Base-by-base conservation (phyloP, 2,888 invertebrate species). In the Prosopocoilus inquinatus region DNA sequence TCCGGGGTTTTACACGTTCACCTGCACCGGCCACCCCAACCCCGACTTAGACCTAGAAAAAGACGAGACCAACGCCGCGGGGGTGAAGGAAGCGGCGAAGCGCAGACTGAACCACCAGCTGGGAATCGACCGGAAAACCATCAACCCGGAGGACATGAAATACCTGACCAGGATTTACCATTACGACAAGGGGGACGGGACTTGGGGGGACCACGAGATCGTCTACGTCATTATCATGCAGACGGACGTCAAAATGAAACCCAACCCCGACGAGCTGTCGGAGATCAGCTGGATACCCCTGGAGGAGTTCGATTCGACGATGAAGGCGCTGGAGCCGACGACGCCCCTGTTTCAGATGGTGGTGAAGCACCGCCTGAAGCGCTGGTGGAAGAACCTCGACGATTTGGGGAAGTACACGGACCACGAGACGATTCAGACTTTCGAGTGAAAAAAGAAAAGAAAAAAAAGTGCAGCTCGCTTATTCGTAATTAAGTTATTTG, bases 191-290 rank as follows among this genome's bases (percentile, higher is more conserved):
- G 90, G 89, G 3, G 87, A 90, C 70, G 87, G 88, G 13, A 80
- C 82, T 60, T 99, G 94, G 93, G 98, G 97, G 7, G 99, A 99
- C 78, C 95, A 97, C 74, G 99, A 99, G 80, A 90, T 99, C 64
- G 98, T 98, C 78, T 96, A 99, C 78, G 89, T 97, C 51, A 79
- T 98, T 3, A 87, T 98, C 75, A 78, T 94, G 46, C 88, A 91
- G 70, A 87, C 85, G 67, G 90, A 96, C 72, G 84, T 92, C 8
- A 67, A 69, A 53, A 74, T 94, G 2, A 84, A 89, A 47, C 90
- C 91, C 1, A 98, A 98, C 78, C 81, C 85, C 0, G 89, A 95
- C 72, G 99, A 99, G 82, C 90, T 99, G 15, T 90, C 89, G 39
- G 89, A 90, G 72, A 83, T 91, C 64, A 81, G 84, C 68, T 95